Evolutionary conservation across 2,113 vertebrate genomes (phyloP).

Genomic region (Desmodus rotundus): DNA sequence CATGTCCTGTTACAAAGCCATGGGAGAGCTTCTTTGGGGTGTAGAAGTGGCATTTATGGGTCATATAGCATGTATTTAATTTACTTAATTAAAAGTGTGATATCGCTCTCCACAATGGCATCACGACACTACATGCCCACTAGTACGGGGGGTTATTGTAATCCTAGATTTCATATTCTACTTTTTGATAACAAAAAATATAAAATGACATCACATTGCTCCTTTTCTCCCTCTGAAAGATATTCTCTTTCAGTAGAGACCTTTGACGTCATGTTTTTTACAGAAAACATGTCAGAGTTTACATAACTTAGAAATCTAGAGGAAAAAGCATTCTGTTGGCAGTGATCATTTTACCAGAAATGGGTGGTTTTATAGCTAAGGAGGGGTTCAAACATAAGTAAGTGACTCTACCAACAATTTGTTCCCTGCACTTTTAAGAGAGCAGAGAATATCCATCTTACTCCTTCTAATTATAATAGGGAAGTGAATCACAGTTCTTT

Average conservation of each 20-base stretch:
- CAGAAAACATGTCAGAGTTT: not conserved
- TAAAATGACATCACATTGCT: not conserved
- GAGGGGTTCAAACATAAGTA: not conserved
- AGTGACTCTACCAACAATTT: not conserved
- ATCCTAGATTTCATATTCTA: not conserved
- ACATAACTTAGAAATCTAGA: not conserved
- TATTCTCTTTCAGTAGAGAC: not conserved
- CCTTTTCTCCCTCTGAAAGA: not conserved
- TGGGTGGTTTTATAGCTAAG: not conserved
- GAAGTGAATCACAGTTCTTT: slow-evolving; percentile 12
- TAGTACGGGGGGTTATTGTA: not conserved
- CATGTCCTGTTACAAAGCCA: not conserved
- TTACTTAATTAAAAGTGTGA: not conserved
- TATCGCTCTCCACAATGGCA: not conserved
- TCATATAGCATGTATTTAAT: not conserved
- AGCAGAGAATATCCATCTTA: not conserved
- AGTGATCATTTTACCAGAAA: not conserved
- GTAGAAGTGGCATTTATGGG: not conserved
- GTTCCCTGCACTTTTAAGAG: not conserved
- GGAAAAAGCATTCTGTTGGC: not conserved
- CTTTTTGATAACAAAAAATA: not conserved
- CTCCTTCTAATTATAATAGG: not conserved
- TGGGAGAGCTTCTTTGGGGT: not conserved
- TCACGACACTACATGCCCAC: not conserved
- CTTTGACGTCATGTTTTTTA: not conserved